A percentile compares a stretch with the other conserved stretches of the same genome.
Conservation (phyloP, 2,113 vertebrate species). For the Pachycephala philippinensis region DNA sequence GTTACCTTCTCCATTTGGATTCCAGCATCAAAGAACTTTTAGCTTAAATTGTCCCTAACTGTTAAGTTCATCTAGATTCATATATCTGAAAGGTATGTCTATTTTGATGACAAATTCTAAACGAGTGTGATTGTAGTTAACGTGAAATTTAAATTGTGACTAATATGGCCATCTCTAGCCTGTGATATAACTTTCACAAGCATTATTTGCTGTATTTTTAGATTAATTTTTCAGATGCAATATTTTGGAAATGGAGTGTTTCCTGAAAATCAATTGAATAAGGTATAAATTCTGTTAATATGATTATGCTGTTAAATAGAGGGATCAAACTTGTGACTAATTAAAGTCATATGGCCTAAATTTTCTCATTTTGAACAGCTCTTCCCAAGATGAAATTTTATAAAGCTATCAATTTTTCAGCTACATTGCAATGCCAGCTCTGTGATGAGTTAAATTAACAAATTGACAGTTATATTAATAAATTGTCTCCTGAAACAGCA, state of each 20-base stretch:
- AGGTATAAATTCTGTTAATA: not conserved
- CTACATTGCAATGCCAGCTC: not conserved
- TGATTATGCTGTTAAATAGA: not conserved
- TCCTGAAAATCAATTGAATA: slow-evolving; percentile 6
- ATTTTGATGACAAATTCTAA: not conserved
- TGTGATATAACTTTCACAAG: not conserved
- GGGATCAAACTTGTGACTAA: not conserved
- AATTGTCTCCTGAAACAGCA: slow-evolving; percentile 23
- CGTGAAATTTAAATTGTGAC: not conserved
- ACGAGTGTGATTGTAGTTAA: not conserved
- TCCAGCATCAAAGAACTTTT: not conserved
- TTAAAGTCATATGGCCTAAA: slow-evolving; percentile 1
- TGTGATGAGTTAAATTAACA: slow-evolving; percentile 50
- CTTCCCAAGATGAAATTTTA: slow-evolving; percentile 5
- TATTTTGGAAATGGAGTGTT: not conserved
- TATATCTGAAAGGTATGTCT: not conserved
- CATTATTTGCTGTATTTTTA: not conserved
- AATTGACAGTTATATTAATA: slow-evolving; percentile 48
- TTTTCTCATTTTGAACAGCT: slow-evolving; percentile 2
- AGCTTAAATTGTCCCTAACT: not conserved
- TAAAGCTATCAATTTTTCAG: slow-evolving; percentile 34
- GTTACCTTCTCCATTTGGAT: not conserved
- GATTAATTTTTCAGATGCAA: not conserved
- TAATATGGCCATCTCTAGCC: not conserved
- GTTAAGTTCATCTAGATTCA: not conserved